Evolutionary conservation across 2,113 vertebrate species (phyloP).

Genomic region (Noctilio leporinus): DNA sequence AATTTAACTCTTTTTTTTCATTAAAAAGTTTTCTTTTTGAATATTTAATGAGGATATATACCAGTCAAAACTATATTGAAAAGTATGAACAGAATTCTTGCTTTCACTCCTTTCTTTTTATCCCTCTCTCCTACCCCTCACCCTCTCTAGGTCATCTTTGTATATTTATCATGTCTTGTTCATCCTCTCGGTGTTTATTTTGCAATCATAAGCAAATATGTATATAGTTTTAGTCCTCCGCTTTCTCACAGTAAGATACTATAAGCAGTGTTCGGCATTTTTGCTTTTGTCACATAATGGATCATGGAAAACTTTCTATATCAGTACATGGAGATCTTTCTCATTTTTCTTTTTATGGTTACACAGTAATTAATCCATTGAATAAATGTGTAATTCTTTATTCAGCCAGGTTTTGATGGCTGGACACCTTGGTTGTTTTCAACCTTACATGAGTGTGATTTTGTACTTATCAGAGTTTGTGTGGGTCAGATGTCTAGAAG

Average conservation of each 20-base stretch:
- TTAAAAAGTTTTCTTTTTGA: slow-evolving; percentile 11
- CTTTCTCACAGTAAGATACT: neutral
- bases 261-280: neutral
- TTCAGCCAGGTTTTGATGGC: neutral
- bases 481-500: neutral
- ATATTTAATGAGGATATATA: neutral
- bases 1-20: neutral
- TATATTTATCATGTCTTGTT: slow-evolving; percentile 13
- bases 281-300: neutral
- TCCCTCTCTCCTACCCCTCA: neutral
- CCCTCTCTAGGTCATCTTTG: neutral
- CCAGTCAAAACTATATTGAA: neutral
- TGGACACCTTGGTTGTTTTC: neutral
- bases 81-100: neutral
- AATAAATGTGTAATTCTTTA: neutral
- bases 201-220: neutral
- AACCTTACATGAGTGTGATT: neutral
- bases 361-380: neutral
- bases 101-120: neutral
- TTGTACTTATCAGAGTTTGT: neutral
- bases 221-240: neutral
- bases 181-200: neutral
- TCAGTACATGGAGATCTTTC: neutral
- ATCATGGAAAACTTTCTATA: neutral
- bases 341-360: neutral